Evolutionary conservation across 2,797 vertebrate genomes (phyloP).

Genomic region (Eurystomus glaucurus): DNA sequence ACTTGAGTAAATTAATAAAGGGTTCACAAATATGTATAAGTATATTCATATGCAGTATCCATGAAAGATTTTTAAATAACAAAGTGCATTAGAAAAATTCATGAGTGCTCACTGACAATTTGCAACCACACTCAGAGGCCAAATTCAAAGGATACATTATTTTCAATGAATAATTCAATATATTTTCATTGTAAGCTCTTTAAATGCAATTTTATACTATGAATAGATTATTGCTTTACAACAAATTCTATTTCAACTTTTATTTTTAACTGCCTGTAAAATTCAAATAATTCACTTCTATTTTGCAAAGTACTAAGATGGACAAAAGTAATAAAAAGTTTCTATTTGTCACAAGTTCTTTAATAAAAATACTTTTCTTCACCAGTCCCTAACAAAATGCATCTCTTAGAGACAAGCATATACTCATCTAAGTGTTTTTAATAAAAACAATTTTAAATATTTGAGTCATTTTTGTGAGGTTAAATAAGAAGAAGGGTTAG

Average conservation of each 20-base stretch:
- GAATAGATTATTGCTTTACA: background rate
- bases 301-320: slow-evolving; percentile 9
- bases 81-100: background rate
- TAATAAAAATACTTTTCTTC: background rate
- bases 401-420: background rate
- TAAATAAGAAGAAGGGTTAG: background rate
- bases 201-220: slow-evolving; percentile 6
- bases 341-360: background rate
- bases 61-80: slow-evolving; percentile 4
- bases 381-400: background rate
- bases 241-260: background rate
- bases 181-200: background rate
- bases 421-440: background rate
- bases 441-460: background rate
- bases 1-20: background rate
- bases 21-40: background rate
- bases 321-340: background rate
- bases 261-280: slow-evolving; percentile 14
- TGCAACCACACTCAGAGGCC: background rate
- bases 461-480: background rate
- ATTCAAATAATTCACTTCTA: slow-evolving; percentile 2
- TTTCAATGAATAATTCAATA: slow-evolving; percentile 41
- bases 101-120: background rate
- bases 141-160: background rate
- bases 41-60: background rate